Evolutionary conservation across 2,888 invertebrate genomes (phyloP).

Genomic region (Agonum fuliginosum): DNA sequence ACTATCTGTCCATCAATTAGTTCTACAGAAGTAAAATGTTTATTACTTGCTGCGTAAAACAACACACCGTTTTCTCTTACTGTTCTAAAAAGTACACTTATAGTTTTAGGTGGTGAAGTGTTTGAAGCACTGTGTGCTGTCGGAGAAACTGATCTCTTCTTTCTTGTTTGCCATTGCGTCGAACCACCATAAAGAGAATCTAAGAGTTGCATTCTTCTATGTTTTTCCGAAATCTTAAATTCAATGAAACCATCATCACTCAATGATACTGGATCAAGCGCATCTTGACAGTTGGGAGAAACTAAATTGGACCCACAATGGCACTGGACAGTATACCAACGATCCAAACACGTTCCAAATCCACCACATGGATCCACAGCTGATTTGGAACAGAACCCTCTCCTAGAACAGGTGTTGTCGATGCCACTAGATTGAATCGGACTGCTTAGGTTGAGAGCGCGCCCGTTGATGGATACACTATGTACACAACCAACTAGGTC

Average conservation of each 20-base stretch:
- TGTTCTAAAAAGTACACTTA: slow-evolving; percentile 89
- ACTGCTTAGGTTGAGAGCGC: slow-evolving; percentile 86
- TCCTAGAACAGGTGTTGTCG: slow-evolving; percentile 84
- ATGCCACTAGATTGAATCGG: slow-evolving; percentile 85
- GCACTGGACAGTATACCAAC: slow-evolving; percentile 86
- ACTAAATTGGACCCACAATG: slow-evolving; percentile 81
- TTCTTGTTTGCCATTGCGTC: slow-evolving; percentile 77
- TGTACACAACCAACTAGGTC: slow-evolving; percentile 96
- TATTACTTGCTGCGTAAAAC: slow-evolving; percentile 90
- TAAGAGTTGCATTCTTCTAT: slow-evolving; percentile 89
- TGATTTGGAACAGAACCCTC: slow-evolving; percentile 77
- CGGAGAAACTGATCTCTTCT: slow-evolving; percentile 67
- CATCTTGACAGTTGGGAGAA: slow-evolving; percentile 87
- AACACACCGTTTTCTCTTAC: slow-evolving; percentile 85
- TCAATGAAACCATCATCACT: slow-evolving; percentile 86
- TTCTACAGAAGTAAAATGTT: slow-evolving; percentile 90
- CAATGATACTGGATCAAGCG: slow-evolving; percentile 87
- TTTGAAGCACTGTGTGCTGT: slow-evolving; percentile 61
- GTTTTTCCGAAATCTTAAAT: slow-evolving; percentile 87
- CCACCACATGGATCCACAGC: slow-evolving; percentile 78
- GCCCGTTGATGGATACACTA: slow-evolving; percentile 91
- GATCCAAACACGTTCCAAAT: slow-evolving; percentile 85
- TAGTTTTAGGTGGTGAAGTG: slow-evolving; percentile 78
- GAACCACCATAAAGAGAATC: slow-evolving; percentile 86
- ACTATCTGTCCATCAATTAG: slow-evolving; percentile 84